Conservation (phyloP, 1,140 invertebrate genomes). For the Temnothorax curvispinosus region DNA sequence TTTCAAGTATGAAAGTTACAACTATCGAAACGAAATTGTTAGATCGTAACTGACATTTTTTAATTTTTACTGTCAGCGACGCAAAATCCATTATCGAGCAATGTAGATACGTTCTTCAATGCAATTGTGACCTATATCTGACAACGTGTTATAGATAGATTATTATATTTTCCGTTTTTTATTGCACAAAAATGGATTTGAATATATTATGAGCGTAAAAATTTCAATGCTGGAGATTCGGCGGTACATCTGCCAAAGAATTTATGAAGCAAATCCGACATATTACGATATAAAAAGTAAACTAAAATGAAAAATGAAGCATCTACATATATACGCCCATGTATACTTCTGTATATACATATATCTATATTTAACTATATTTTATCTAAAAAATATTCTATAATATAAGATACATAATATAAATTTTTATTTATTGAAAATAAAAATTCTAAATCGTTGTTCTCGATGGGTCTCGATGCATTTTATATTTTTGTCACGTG, state of each 20-base stretch:
- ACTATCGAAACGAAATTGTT: neutral
- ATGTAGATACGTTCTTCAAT: neutral
- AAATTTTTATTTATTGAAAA: neutral
- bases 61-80: neutral
- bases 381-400: neutral
- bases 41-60: neutral
- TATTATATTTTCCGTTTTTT: neutral
- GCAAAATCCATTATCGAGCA: neutral
- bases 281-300: neutral
- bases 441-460: neutral
- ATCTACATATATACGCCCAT: no score
- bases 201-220: neutral
- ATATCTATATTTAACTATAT: neutral
- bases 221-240: neutral
- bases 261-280: neutral
- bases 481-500: constrained; percentile 4
- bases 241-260: neutral
- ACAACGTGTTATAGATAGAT: neutral
- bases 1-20: neutral
- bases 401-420: neutral
- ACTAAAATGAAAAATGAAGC: neutral
- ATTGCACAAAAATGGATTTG: neutral
- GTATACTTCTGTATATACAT: neutral
- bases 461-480: neutral
- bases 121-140: neutral